phyloP scores from a whole-genome alignment of 2,797 vertebrate genomes.

The Phaenicophaeus curvirostris region DNA sequence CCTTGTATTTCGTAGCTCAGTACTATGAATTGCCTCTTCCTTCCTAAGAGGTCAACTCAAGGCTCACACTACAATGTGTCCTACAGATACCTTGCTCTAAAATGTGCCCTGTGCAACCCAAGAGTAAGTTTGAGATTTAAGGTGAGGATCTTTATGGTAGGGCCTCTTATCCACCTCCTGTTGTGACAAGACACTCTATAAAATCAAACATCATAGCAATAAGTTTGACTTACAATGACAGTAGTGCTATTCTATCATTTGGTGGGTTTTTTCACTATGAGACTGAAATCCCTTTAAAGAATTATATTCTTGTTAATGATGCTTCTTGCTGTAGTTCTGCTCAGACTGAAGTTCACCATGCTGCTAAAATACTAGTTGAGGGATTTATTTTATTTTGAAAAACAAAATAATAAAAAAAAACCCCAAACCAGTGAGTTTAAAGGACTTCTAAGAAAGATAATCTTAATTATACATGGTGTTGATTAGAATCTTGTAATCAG shows the following conservation, averaged over 20 bases:
- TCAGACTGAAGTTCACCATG: not conserved
- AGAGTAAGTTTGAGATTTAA: not conserved
- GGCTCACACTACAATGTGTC: not conserved
- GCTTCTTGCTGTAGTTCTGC: not conserved
- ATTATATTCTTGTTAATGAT: not conserved
- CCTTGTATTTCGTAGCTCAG: not conserved
- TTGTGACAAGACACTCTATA: not conserved
- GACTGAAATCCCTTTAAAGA: not conserved
- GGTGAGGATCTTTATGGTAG: not conserved
- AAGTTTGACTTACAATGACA: not conserved
- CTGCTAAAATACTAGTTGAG: not conserved
- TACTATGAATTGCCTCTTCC: not conserved
- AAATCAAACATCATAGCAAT: not conserved
- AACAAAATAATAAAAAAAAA: not conserved
- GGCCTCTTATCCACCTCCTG: not conserved
- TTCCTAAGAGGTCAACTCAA: not conserved
- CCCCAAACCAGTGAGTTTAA: not conserved
- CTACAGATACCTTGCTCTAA: not conserved
- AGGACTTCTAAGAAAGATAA: slow-evolving; percentile 3
- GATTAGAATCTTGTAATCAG: not conserved
- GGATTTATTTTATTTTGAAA: not conserved
- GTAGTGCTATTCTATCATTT: not conserved
- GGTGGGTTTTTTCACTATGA: not conserved
- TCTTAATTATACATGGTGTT: not conserved
- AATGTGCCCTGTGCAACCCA: not conserved